phyloP scores from a whole-genome alignment of 2,888 invertebrate species.

The Dioctria rufipes region DNA sequence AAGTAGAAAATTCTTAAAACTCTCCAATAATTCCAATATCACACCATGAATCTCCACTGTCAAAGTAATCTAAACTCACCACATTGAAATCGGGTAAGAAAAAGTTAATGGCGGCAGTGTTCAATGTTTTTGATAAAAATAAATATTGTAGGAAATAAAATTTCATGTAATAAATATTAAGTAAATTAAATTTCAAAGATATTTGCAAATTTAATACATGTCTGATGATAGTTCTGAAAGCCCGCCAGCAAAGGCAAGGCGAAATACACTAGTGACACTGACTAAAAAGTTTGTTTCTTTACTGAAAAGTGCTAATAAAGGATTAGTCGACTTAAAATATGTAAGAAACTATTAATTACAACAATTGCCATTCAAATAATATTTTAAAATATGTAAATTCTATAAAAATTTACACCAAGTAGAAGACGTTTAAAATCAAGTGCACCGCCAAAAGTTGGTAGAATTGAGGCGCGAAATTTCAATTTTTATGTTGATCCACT shows the following conservation, averaged over 20 bases:
- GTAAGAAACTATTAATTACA: conserved; percentile 61
- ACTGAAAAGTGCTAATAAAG: conserved; percentile 66
- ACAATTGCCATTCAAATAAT: too few species aligned
- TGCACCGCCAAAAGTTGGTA: conserved; percentile 35
- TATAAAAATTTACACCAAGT: too few species aligned
- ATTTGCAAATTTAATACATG: conserved; percentile 5
- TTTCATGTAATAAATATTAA: not conserved
- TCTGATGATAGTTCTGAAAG: conserved; percentile 12
- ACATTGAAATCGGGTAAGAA: conserved; percentile 5
- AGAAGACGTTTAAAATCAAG: conserved; percentile 28
- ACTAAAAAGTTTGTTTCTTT: conserved; percentile 70
- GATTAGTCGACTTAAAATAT: conserved; percentile 68
- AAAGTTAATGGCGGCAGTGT: conserved; percentile 40
- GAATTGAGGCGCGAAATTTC: conserved; percentile 58
- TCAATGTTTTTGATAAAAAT: conserved; percentile 28
- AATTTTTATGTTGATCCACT: conserved; percentile 36
- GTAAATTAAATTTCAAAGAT: not conserved
- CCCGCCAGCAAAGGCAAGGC: conserved; percentile 59
- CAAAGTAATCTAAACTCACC: not conserved
- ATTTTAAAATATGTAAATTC: too few species aligned
- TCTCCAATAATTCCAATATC: too few species aligned
- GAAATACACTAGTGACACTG: conserved; percentile 68
- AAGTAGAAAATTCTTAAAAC: too few species aligned
- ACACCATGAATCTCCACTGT: too few species aligned
- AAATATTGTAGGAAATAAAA: not conserved